Percentiles rank a stretch among this genome's conserved stretches.
Evolutionary conservation across 2,797 vertebrate species (phyloP).

Genomic region (Loris lydekkerianus): DNA sequence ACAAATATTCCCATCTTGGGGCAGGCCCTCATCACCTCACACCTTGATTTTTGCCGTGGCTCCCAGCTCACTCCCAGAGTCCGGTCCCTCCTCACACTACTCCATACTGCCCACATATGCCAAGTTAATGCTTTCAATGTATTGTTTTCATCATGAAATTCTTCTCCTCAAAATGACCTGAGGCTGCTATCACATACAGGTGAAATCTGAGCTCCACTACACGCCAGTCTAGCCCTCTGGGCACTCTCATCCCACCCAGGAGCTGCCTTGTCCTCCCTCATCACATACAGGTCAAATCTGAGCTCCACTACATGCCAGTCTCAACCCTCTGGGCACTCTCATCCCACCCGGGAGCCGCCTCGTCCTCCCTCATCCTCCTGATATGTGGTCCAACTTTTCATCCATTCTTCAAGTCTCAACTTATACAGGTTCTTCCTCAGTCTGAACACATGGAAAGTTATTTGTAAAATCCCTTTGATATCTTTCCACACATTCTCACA

Average conservation of each 20-base stretch:
- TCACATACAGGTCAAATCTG: not conserved
- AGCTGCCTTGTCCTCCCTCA: not conserved
- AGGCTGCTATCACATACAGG: not conserved
- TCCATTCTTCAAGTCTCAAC: not conserved
- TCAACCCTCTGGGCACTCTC: not conserved
- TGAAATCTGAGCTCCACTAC: not conserved
- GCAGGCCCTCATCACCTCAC: conserved; percentile 66
- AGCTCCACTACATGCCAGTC: not conserved
- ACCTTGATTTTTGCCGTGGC: conserved; percentile 63
- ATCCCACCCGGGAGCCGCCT: not conserved
- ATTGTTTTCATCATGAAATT: conserved; percentile 24
- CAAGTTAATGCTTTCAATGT: conserved; percentile 9
- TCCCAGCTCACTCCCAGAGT: not conserved
- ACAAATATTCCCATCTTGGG: conserved; percentile 30
- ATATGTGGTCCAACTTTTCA: not conserved
- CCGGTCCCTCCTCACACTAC: not conserved
- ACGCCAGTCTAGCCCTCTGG: not conserved
- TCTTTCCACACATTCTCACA: not conserved
- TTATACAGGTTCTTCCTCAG: not conserved
- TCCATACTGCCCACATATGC: not conserved
- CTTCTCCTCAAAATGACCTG: conserved; percentile 14
- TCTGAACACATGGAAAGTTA: not conserved
- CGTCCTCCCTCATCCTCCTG: not conserved
- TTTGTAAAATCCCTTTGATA: not conserved
- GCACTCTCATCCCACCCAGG: not conserved